phyloP scores from a whole-genome alignment of 2,797 vertebrate genomes.

The Neosilurus mollespiculum region DNA sequence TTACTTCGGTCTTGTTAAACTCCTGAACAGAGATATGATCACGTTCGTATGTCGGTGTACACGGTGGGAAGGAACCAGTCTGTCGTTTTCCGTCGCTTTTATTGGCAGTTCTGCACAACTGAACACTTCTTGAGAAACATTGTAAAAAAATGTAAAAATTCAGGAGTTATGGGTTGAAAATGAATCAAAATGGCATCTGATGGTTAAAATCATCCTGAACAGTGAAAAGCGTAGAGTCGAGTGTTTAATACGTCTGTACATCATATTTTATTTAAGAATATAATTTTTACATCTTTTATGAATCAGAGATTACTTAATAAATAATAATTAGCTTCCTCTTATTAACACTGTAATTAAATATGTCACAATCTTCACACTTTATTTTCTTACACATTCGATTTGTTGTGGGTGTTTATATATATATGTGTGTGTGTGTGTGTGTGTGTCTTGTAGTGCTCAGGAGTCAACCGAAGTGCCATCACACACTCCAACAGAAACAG shows the following conservation, averaged over 20 bases:
- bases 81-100: neutral
- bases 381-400: neutral
- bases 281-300: neutral
- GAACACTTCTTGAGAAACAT: no score
- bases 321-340: neutral
- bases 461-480: neutral
- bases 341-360: no score
- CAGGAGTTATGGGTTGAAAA: no score
- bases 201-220: no score
- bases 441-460: constrained; percentile 21
- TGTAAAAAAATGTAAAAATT: no score
- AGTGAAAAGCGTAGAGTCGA: no score
- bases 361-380: neutral
- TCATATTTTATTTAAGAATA: no score
- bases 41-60: neutral
- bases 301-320: neutral
- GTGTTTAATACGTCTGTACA: no score
- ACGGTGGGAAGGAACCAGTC: neutral
- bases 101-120: no score
- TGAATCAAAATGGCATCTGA: no score
- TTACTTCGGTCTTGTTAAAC: accelerated
- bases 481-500: neutral
- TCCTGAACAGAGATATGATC: neutral
- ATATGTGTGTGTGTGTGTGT: constrained; percentile 2
- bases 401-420: no score